phyloP scores from a whole-genome alignment of 2,797 vertebrate species.

The Muraenolepis orangiensis region DNA sequence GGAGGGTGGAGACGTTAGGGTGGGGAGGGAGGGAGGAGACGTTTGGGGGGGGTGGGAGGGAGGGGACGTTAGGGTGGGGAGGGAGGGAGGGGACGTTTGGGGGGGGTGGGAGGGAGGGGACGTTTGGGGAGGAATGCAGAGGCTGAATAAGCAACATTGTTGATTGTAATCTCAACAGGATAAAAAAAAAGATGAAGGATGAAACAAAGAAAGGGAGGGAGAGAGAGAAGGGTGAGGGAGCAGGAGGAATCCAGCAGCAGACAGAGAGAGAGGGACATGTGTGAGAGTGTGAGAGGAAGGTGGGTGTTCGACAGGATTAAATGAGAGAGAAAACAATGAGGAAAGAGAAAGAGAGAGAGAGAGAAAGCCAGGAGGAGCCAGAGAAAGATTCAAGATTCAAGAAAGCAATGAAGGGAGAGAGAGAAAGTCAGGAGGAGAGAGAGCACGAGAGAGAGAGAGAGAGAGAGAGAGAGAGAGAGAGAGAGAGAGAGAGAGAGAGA shows the following conservation, averaged over 20 bases:
- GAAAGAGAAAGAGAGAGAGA: slow-evolving; percentile 10
- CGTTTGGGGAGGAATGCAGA: slow-evolving; percentile 34
- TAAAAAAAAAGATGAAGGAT: slow-evolving; percentile 35
- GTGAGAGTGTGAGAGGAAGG: no score
- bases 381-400: slow-evolving; percentile 37
- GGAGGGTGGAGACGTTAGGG: no score
- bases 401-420: slow-evolving; percentile 12
- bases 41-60: no score
- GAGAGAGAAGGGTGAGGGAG: slow-evolving; percentile 14
- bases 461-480: slow-evolving; percentile 17
- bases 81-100: no score
- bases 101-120: no score
- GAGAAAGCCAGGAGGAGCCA: slow-evolving; percentile 34
- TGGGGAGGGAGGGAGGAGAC: no score
- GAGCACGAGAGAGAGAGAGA: slow-evolving; percentile 1
- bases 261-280: slow-evolving; percentile 43
- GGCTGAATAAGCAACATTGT: slow-evolving; percentile 21
- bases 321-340: slow-evolving; percentile 27
- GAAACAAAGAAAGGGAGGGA: slow-evolving; percentile 26
- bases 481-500: slow-evolving; percentile 5
- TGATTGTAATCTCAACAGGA: slow-evolving; percentile 49
- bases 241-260: slow-evolving; percentile 25
- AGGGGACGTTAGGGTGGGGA: no score
- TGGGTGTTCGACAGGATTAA: slow-evolving; percentile 3
- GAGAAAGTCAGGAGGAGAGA: slow-evolving; percentile 27